Evolutionary conservation across 2,888 invertebrate species (phyloP).

Genomic region (Lasioglossum calceatum): DNA sequence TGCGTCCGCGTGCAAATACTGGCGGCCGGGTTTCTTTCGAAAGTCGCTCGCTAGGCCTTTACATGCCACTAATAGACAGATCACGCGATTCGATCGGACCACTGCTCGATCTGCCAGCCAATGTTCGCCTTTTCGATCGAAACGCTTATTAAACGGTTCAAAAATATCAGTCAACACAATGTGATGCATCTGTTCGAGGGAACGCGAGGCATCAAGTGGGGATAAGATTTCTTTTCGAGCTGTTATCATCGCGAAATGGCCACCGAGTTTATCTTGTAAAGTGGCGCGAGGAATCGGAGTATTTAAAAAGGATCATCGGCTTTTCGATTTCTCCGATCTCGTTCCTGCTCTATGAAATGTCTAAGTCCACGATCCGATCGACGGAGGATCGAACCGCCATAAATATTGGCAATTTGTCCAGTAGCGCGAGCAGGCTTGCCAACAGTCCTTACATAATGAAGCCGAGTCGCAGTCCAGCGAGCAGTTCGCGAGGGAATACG

Average conservation of each 20-base stretch:
- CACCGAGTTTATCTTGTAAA: neutral
- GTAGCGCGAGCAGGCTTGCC: constrained; percentile 32
- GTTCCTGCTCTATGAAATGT: constrained; percentile 5
- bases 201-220: neutral
- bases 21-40: constrained; percentile 29
- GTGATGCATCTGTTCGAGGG: neutral
- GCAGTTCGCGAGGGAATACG: constrained; percentile 28
- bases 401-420: constrained; percentile 67
- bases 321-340: neutral
- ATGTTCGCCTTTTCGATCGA: neutral
- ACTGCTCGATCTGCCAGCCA: neutral
- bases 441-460: constrained; percentile 58
- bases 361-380: constrained; percentile 12
- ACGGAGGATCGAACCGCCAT: constrained; percentile 45
- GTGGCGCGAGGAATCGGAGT: neutral
- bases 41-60: constrained; percentile 16
- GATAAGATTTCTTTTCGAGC: neutral
- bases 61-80: constrained; percentile 38
- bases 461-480: constrained; percentile 15
- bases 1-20: constrained; percentile 45
- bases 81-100: constrained; percentile 33
- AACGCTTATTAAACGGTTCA: neutral
- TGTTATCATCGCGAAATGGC: constrained; percentile 11
- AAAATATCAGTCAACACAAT: neutral
- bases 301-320: neutral